Evolutionary conservation across 2,888 invertebrate species (phyloP).

Genomic region (Callyntrura guangdongensis): DNA sequence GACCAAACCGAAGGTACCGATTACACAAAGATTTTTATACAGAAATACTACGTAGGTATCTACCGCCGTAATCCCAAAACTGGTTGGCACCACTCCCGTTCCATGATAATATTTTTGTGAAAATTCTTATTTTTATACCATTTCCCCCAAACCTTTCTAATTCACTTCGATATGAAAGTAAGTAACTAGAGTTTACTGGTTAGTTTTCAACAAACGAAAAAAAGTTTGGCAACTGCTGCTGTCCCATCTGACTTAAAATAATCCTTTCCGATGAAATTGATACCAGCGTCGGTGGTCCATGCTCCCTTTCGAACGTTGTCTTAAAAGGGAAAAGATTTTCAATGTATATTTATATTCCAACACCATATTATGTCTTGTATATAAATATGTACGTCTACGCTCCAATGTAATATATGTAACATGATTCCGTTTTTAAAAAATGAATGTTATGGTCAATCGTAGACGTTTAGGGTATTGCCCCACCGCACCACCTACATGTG

Average conservation of each 20-base stretch:
- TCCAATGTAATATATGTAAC: too few species aligned
- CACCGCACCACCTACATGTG: too few species aligned
- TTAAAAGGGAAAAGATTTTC: background rate
- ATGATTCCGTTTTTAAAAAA: too few species aligned
- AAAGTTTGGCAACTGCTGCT: constrained; percentile 53
- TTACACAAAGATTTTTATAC: background rate
- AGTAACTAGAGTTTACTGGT: constrained; percentile 30
- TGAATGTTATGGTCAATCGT: too few species aligned
- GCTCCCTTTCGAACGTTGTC: background rate
- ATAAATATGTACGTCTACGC: too few species aligned
- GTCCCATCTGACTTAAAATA: constrained; percentile 50
- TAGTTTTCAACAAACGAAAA: constrained; percentile 34
- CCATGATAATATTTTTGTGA: constrained; percentile 18
- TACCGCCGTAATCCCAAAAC: background rate
- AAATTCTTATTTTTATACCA: constrained; percentile 26
- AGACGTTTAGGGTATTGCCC: too few species aligned
- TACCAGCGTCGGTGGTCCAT: constrained; percentile 13
- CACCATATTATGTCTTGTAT: background rate
- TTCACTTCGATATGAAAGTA: constrained; percentile 17
- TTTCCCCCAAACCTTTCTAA: constrained; percentile 36
- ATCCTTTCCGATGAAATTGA: constrained; percentile 64
- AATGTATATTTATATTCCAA: background rate
- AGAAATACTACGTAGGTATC: background rate
- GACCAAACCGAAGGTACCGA: background rate
- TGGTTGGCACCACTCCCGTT: background rate